Evolutionary conservation across 2,888 invertebrate species (phyloP), one percentile per base, ranked within the genome.

Genomic region (Ashinkailepas kermadecensis): DNA sequence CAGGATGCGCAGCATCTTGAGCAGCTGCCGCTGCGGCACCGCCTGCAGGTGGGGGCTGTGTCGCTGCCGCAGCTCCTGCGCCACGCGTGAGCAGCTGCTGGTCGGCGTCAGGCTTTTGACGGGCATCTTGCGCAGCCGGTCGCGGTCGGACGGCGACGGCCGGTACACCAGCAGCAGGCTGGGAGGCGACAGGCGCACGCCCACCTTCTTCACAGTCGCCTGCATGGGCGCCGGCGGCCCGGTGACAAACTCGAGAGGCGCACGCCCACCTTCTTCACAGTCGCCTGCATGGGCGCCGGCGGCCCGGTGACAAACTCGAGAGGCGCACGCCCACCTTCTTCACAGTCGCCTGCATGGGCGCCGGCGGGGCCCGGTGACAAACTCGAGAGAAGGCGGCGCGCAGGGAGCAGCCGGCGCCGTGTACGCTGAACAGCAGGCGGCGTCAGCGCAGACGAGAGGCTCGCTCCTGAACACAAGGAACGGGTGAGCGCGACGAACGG

Each of bases 1-100:
- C 13, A 89, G 86, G 11, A 89, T 86, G 23, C 88, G 85, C 12
- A 89, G 82, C 84, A 89, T 86, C 84, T 89, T 88, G 82, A 87
- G 87, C 13, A 89, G 85, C 83, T 87, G 87, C 25, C 87, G 85
- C 23, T 86, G 85, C 4, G 88, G 86, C 18, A 89, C 86, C 10
- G 85, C 83, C 39, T 86, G 84, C 59, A 89, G 84, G 84, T 87
- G 88, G 82, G 86, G 85, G 12, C 85, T 83, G 85, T 89, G 89
- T 80, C 88, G 84, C 54, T 86, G 85, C 83, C 86, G 86, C 78
- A 89, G 83, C 80, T 88, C 88, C 65, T 86, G 85, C 1, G 87
- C 86, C 23, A 87, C 85, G 56, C 85, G 85, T 13, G 85, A 85
- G 10, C 88, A 86, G 78, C 87, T 86, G 1, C 88, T 87, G 81